Evolutionary conservation across 2,113 vertebrate species (phyloP).

Genomic region (Serilophus lunatus): DNA sequence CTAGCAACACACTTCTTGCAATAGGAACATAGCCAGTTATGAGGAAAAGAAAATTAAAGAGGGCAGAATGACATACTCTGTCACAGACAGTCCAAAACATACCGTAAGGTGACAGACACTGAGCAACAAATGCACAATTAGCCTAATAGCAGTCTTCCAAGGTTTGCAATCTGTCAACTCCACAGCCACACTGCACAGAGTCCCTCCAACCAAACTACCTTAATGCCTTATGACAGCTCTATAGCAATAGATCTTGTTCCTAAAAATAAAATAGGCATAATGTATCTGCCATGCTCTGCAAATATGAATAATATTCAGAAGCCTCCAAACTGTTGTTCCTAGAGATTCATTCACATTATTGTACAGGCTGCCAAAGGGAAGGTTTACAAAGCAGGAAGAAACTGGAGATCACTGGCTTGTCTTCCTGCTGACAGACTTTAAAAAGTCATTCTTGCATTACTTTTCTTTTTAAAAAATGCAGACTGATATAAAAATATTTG

Average conservation of each 20-base stretch:
- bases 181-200: not conserved
- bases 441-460: not conserved
- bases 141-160: slow-evolving; percentile 30
- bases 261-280: slow-evolving; percentile 67
- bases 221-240: slow-evolving; percentile 50
- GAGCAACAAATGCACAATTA: slow-evolving; percentile 35
- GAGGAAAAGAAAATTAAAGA: not conserved
- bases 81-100: not conserved
- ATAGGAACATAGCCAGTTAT: not conserved
- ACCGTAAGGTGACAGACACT: not conserved
- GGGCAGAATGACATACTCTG: not conserved
- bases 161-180: slow-evolving; percentile 28
- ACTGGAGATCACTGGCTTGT: not conserved
- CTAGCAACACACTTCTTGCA: slow-evolving; percentile 7
- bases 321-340: slow-evolving; percentile 9
- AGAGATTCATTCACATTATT: slow-evolving; percentile 33
- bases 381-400: not conserved
- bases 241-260: slow-evolving; percentile 23
- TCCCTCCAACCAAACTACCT: not conserved
- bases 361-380: not conserved
- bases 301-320: slow-evolving; percentile 44
- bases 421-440: not conserved
- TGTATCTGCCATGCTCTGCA: slow-evolving; percentile 51
- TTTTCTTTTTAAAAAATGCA: not conserved
- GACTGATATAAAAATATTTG: not conserved